Base-by-base conservation (phyloP, 2,113 vertebrate genomes). In the Guaruba guarouba region DNA sequence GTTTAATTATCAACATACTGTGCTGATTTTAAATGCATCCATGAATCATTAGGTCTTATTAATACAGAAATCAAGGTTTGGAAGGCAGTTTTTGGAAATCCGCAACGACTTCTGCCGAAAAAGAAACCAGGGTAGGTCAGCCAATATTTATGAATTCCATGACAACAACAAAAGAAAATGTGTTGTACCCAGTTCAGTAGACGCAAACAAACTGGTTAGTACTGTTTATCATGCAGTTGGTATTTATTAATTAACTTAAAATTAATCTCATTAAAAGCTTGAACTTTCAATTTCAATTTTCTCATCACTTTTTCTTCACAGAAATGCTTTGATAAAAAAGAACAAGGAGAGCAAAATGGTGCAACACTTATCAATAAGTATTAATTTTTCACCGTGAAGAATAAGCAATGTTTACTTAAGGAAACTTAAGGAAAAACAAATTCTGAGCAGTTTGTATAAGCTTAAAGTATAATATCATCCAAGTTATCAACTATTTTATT, bases 121-220 rank as follows among this genome's bases (percentile, higher is more conserved):
- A 94, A 74, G 3, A 82, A 86, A 51, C 5, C 13, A 57, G 14
- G 4, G 12, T 49, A 86, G 31, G 31, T 88, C 77, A 85, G 69
- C 64, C 87, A 95, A 93, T 95, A 90, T 96, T 96, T 93, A 90
- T 41, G 62, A n/a, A 89, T 82, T 81, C n/a, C 24, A 52, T 69
- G 25, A 82, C 49, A 92, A 84, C 51, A 79, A 31, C 27, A 51
- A 70, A 57, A 74, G 19, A 57, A 86, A 91, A 67, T 39, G 7
- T 67, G 37, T 29, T 62, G 19, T 64, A 66, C 79, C 69, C 39
- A 88, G 59, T 94, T 89, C 70, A 87, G 25, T 78, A 80, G 55
- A 82, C 62, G 39, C n/a, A 94, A 91, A 94, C 63, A 89, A 96
- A 94, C 41, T 3, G 9, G 18, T 55, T 27, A 88, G 51, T 19